Base-by-base conservation (phyloP, 2,797 vertebrate genomes). In the Chelmon rostratus region DNA sequence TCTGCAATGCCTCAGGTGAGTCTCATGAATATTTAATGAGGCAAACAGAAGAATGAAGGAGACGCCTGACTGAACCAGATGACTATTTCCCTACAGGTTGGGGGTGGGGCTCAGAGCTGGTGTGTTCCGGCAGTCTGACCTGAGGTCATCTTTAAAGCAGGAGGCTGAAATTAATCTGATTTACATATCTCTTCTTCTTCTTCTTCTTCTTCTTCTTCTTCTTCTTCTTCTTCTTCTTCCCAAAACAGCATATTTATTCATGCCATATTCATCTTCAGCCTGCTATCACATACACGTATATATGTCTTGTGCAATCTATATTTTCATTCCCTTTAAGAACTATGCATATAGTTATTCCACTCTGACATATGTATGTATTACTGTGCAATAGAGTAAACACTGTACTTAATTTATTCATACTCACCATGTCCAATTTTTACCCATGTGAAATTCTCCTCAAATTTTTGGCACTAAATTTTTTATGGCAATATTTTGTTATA, bases 21-120 rank as follows among this genome's bases (percentile, higher is more conserved):
- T 70, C 80, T 86, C 68, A 88, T 85, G 62, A 86, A 85, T 89
- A 83, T 69, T 83, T 65, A 78, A 88, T 44, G 62, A 82, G 59
- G 63, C 65, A 64, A 70, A 72, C 73, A 68, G 57, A 64, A 8
- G 56, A 58, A 25, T 49, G 62, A 76, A 62, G 28, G 68, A 68
- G 69, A 71, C 6, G 68, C 19, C 42, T 56, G 59, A 69, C 23
- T 76, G 28, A 68, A 40, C 3, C 6, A 0, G 25, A 61, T 8
- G 6, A 4, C 25, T 37, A 25, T 58, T 68, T 57, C 54, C 76
- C 83, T 77, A 19, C 68, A 58, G 73, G 63, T 46, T 47, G 37
- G 19, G 66, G 42, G 33, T 0, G 8, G 66, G 25, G 21, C 50
- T 50, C 42, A 21, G 35, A 54, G 42, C 52, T 63, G 61, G 54